phyloP scores from a whole-genome alignment of 2,888 invertebrate species.

The Limnephilus rhombicus region DNA sequence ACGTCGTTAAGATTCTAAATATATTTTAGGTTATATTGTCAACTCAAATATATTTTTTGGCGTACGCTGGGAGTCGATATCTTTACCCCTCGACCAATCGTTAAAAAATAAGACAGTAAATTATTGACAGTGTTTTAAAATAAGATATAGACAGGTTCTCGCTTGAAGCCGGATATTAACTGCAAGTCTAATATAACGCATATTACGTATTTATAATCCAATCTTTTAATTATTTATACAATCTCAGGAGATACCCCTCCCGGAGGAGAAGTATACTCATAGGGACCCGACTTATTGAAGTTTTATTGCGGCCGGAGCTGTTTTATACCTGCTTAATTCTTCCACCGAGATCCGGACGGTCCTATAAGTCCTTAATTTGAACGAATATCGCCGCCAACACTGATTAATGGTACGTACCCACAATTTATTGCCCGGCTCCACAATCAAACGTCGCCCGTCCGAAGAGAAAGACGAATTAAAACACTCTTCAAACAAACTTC shows the following conservation, averaged over 20 bases:
- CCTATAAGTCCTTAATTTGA: conserved; percentile 50
- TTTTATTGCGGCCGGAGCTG: conserved; percentile 42
- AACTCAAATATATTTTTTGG: too few species aligned
- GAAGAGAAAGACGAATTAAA: background rate
- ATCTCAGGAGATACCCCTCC: background rate
- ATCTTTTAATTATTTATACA: background rate
- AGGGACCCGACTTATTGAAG: conserved; percentile 34
- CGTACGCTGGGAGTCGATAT: too few species aligned
- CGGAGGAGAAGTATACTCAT: background rate
- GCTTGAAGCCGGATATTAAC: background rate
- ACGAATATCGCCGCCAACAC: conserved; percentile 46
- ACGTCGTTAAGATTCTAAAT: too few species aligned
- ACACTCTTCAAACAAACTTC: background rate
- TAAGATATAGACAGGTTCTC: too few species aligned
- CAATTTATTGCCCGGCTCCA: conserved; percentile 18
- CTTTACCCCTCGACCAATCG: too few species aligned
- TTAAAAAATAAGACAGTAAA: too few species aligned
- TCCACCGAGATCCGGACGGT: conserved; percentile 16
- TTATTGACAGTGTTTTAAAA: too few species aligned
- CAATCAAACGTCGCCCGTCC: background rate
- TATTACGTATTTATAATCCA: background rate
- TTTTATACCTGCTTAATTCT: conserved; percentile 52
- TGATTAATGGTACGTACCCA: conserved; percentile 23
- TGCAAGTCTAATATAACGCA: background rate
- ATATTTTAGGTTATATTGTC: too few species aligned